These are phyloP conservation scores for Podilymbus podiceps DNA, from an alignment of 2,113 vertebrate species.

Conservation along the genomic window DNA sequence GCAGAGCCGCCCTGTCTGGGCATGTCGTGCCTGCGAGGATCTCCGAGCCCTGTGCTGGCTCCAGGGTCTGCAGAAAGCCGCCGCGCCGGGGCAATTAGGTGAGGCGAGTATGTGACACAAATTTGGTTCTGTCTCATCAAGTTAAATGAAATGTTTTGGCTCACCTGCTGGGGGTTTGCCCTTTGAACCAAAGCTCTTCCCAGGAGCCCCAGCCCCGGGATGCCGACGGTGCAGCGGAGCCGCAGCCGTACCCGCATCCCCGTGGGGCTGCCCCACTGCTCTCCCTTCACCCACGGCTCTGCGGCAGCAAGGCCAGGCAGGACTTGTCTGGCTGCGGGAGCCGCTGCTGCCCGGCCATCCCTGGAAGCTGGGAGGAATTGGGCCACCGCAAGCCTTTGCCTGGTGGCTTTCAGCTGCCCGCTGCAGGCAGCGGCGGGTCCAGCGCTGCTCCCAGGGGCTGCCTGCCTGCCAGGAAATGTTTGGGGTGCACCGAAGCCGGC, in stretches of 20 bases:
- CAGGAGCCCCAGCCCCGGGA: neutral
- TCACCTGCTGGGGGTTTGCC: neutral
- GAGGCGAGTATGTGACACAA: slow-evolving; percentile 26
- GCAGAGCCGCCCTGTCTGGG: neutral
- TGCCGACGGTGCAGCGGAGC: accelerated
- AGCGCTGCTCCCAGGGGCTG: neutral
- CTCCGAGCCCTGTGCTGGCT: neutral
- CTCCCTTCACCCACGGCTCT: neutral
- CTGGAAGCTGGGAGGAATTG: neutral
- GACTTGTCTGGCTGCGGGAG: neutral
- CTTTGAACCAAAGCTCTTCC: neutral
- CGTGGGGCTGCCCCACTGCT: accelerated
- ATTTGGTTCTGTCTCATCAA: neutral
- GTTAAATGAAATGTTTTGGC: neutral
- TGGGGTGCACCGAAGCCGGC: neutral
- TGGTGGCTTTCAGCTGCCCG: neutral
- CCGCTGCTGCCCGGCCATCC: neutral
- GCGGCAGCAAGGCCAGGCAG: neutral
- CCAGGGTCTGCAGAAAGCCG: neutral
- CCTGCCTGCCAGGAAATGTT: neutral
- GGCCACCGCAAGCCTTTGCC: neutral
- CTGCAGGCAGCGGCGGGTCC: neutral
- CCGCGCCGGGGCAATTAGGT: neutral
- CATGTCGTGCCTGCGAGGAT: neutral
- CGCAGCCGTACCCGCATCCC: neutral